A percentile compares a stretch with the other conserved stretches of the same genome.
These are phyloP conservation scores for Allobates femoralis DNA, from an alignment of 2,797 vertebrate genomes.

Conservation along the genomic window DNA sequence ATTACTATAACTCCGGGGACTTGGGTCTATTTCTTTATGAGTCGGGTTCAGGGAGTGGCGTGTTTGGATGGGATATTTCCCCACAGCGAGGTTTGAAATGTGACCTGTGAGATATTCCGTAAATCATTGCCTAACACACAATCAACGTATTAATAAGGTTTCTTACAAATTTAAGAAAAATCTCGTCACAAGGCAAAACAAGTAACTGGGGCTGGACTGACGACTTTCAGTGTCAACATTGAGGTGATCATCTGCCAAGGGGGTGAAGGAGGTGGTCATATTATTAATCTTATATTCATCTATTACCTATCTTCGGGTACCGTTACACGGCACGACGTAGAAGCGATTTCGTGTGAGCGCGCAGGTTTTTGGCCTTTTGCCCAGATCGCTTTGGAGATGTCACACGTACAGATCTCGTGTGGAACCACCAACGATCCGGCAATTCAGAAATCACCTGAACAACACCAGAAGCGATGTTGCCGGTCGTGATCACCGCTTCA, in stretches of 20 bases:
- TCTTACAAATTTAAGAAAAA: background rate
- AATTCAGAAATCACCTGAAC: too few species aligned
- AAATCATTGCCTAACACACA: background rate
- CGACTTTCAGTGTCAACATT: background rate
- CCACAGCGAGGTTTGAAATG: constrained; percentile 47
- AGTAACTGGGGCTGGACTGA: background rate
- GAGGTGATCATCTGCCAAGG: background rate
- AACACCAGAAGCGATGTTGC: too few species aligned
- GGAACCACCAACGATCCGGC: too few species aligned
- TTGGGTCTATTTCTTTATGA: constrained; percentile 15
- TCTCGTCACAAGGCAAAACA: background rate
- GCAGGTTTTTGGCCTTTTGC: too few species aligned
- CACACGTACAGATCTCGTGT: too few species aligned
- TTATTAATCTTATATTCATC: too few species aligned
- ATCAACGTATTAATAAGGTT: constrained; percentile 6
- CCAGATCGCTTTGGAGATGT: too few species aligned
- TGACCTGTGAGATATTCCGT: constrained; percentile 7
- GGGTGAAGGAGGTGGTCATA: too few species aligned
- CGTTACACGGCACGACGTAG: too few species aligned
- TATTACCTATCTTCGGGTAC: too few species aligned
- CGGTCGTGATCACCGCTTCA: too few species aligned
- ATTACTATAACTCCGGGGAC: background rate
- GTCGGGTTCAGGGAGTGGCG: constrained; percentile 42
- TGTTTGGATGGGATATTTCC: constrained; percentile 50
- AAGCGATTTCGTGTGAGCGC: too few species aligned